Evolutionary conservation across 2,888 invertebrate genomes (phyloP), one percentile per base, ranked within the genome.

Genomic region (Mayetiola destructor): DNA sequence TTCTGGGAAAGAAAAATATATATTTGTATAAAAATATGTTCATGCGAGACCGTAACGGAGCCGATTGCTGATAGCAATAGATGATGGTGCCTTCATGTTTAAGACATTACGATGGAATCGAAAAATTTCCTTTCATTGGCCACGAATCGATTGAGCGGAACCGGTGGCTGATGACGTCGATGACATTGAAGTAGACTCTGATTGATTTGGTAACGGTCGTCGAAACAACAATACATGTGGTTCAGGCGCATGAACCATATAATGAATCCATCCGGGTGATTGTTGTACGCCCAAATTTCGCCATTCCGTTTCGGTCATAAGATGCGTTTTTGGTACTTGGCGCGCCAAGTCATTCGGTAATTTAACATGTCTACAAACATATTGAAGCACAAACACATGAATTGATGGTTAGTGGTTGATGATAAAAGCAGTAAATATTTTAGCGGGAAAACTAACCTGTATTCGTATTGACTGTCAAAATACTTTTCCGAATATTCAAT

Each of bases 281-380:
- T 94, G 94, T 68, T 93, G 92, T 0, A 95, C 91, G 0, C 94
- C 94, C 1, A 95, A 78, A 71, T 90, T 88, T 59, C 94, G 77
- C 94, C 95, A 95, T 72, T 95, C 94, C 0, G 88, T 84, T 74
- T 95, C 95, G 0, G 89, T 85, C 91, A 95, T 91, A 54, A 94
- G 74, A 67, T 93, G 93, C 0, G 85, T 82, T 67, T 88, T 85
- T 1, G 94, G 94, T 0, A 94, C 91, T 56, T 84, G 73, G 61
- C 85, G 84, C 0, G 90, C 87, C 40, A 93, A 74, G 61, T 93
- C 91, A 18, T 82, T 78, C 2, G 94, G 92, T 32, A 95, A 72
- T 66, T 93, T 88, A 1, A 94, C 94, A 74, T 95, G 95, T 63
- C 94, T 90, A 67, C 20, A 65, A 62, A 16, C 10, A 52, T 39